Percentiles rank a stretch among this genome's conserved stretches.
These are phyloP conservation scores for Chaenodraco wilsoni DNA, from an alignment of 2,797 vertebrate genomes.

Conservation along the genomic window DNA sequence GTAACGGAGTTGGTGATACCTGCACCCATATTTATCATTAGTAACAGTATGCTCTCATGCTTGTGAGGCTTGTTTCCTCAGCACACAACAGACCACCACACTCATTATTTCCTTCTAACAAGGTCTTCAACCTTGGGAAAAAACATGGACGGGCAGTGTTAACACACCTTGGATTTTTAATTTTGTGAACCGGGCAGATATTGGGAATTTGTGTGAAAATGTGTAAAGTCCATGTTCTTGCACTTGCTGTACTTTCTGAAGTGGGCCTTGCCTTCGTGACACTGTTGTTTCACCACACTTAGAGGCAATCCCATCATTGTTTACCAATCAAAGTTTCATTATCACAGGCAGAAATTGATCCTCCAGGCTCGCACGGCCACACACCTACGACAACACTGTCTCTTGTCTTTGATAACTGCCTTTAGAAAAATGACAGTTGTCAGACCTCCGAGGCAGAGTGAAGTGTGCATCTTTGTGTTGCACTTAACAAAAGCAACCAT, in stretches of 20 bases:
- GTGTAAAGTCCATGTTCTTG: not conserved
- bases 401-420: conserved; percentile 24
- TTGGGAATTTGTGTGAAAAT: not conserved
- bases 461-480: conserved; percentile 7
- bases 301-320: conserved; percentile 15
- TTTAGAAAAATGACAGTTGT: conserved; percentile 33
- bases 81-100: not conserved
- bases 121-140: not conserved
- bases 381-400: conserved; percentile 22
- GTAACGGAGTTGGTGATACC: not conserved
- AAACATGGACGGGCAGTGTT: not conserved
- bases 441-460: conserved; percentile 9
- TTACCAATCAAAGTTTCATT: conserved; percentile 48
- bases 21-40: not conserved
- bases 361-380: conserved; percentile 18
- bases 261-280: not conserved
- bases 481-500: conserved; percentile 13
- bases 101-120: not conserved
- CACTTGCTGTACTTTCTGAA: not conserved
- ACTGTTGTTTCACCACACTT: conserved; percentile 7
- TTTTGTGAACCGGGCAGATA: not conserved
- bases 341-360: conserved; percentile 22
- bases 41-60: not conserved
- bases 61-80: not conserved
- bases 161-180: conserved; percentile 8